Evolutionary conservation across 2,888 invertebrate genomes (phyloP).

Genomic region (Macrosiphum euphorbiae): DNA sequence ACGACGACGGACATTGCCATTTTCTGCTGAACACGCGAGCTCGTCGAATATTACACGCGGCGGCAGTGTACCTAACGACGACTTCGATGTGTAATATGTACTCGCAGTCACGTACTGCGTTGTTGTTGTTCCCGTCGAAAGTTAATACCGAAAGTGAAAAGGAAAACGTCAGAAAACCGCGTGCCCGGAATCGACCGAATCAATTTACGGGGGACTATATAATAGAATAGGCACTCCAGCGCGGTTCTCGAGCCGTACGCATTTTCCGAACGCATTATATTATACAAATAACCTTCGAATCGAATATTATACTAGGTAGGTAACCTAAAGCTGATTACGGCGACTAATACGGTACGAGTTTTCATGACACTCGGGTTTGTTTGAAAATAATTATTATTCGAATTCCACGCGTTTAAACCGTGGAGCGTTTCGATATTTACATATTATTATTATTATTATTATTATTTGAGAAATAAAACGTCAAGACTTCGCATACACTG

Average conservation of each 20-base stretch:
- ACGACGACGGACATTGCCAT: background rate
- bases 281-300: background rate
- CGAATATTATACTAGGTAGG: background rate
- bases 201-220: background rate
- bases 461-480: background rate
- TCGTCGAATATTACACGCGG: background rate
- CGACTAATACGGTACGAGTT: background rate
- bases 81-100: background rate
- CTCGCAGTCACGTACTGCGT: background rate
- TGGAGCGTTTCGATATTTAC: background rate
- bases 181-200: background rate
- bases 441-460: background rate
- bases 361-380: background rate
- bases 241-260: background rate
- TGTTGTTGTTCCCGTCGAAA: background rate
- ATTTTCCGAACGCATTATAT: background rate
- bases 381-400: background rate
- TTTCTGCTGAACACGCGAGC: background rate
- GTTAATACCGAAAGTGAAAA: conserved; percentile 4
- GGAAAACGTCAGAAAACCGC: background rate
- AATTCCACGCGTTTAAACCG: background rate
- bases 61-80: too few species aligned
- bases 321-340: background rate
- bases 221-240: background rate
- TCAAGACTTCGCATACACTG: background rate